Evolutionary conservation across 2,797 vertebrate species (phyloP).

Genomic region (Carapus acus): DNA sequence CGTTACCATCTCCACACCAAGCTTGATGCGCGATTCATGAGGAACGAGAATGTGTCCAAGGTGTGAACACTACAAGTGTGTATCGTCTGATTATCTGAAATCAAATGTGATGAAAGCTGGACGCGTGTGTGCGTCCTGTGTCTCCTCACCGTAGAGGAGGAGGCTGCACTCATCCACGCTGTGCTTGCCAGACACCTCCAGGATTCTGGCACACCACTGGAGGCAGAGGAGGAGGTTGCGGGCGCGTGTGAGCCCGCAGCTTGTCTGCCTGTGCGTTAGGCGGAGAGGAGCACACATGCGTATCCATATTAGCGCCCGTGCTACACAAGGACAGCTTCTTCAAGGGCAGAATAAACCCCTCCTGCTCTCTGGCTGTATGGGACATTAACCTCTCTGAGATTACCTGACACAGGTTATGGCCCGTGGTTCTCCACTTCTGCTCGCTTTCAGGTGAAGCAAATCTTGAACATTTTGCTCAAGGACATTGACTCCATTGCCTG

Average conservation of each 20-base stretch:
- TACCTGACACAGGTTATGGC: constrained; percentile 6
- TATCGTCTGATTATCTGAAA: constrained; percentile 19
- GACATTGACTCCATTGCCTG: background rate
- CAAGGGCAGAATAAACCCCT: background rate
- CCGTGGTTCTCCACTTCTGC: constrained; percentile 1
- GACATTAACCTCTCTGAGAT: background rate
- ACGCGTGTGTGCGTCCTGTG: constrained; percentile 14
- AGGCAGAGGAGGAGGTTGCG: constrained; percentile 79
- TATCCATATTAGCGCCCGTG: background rate
- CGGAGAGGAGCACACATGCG: constrained; percentile 3
- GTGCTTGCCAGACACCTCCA: constrained; percentile 73
- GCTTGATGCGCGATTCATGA: too few relatives aligned
- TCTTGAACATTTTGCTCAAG: too few relatives aligned
- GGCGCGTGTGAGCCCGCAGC: constrained; percentile 71
- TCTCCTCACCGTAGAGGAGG: constrained; percentile 71
- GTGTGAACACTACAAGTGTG: constrained; percentile 25
- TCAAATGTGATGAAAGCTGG: constrained; percentile 26
- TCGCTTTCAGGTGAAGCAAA: background rate
- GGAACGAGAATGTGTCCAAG: constrained; percentile 21
- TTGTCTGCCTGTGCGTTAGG: constrained; percentile 62
- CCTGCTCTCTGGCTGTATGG: background rate
- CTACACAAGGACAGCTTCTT: background rate
- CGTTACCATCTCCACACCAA: too few relatives aligned
- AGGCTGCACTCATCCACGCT: constrained; percentile 75
- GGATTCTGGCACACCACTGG: constrained; percentile 77